Base-by-base conservation (phyloP, 2,113 vertebrate genomes). In the Ammodytes dubius region DNA sequence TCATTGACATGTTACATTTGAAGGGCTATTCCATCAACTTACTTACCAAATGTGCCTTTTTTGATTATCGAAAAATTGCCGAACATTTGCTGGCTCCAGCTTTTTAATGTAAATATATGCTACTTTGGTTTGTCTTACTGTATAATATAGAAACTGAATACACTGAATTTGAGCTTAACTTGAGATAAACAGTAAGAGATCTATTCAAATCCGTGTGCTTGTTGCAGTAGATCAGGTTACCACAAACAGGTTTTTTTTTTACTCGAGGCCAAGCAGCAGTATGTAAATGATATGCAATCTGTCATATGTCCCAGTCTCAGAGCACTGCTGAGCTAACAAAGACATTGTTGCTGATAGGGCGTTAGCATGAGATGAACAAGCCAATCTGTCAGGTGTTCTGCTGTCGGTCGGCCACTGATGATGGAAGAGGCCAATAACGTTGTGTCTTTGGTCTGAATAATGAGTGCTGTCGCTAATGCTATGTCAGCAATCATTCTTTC, bases 281-380 rank as follows among this genome's bases (percentile, higher is more conserved):
- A 68, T 79, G 67, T 75, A 75, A 78, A 74, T 83, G 35, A 27
- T 47, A 75, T 10, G 53, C 10, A 1, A 79, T 87, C 57, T 73
- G 27, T 74, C 0, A 1, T 47, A 63, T 43, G 42, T 74, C 10
- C 13, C 13, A 27, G 27, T 27, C 27, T 27, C 27, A 27, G 27
- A 27, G 27, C 54, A 49, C 59, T 79, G 71, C 39, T 76, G 69
- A 67, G 19, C 61, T 67, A 14, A 73, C 35, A 5, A 45, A 70
- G 46, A 79, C 50, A 0, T 47, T 81, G 68, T 61, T 71, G 76
- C 40, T 58, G 74, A 76, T 49, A 56, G 74, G 60, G 74, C 59
- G n/a, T 74, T 74, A 77, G 53, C 70, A 37, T 6, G 47, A 64
- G 57, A 65, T 50, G 57, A 77, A 79, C 75, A 76, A 77, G 74